phyloP scores from a whole-genome alignment of 2,797 vertebrate genomes.

The Oophaga sylvatica region DNA sequence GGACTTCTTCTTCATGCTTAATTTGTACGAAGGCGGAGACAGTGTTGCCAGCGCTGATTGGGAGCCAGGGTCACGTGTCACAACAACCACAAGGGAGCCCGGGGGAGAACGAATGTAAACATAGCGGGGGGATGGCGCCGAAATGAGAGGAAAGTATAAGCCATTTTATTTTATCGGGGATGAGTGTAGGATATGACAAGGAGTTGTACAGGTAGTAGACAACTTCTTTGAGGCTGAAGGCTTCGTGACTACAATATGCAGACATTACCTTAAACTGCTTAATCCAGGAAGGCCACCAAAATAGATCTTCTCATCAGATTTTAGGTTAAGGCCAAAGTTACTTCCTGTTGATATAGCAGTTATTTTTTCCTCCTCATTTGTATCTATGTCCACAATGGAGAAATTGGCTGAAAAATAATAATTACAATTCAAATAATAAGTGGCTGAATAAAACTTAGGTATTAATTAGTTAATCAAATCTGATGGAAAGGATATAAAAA shows the following conservation, averaged over 20 bases:
- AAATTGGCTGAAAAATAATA: conserved; percentile 80
- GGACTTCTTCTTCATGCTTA: no score
- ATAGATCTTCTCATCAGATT: conserved; percentile 90
- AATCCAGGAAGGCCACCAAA: conserved; percentile 91
- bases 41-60: no score
- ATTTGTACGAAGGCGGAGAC: no score
- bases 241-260: not conserved
- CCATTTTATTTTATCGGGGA: no score
- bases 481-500: not conserved
- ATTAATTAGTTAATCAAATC: not conserved
- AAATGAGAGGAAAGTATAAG: no score
- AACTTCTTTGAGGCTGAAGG: no score
- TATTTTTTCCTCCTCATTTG: conserved; percentile 82
- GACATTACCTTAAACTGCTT: conserved; percentile 87
- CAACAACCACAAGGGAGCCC: no score
- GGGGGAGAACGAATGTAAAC: no score
- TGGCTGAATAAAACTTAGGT: not conserved
- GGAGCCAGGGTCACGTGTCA: no score
- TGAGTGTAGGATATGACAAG: not conserved
- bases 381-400: conserved; percentile 86
- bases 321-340: conserved; percentile 92
- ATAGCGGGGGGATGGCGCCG: no score
- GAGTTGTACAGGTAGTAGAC: not conserved
- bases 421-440: not conserved
- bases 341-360: conserved; percentile 81